Conservation (phyloP, 2,797 vertebrate genomes). For the Otolemur crassicaudatus region DNA sequence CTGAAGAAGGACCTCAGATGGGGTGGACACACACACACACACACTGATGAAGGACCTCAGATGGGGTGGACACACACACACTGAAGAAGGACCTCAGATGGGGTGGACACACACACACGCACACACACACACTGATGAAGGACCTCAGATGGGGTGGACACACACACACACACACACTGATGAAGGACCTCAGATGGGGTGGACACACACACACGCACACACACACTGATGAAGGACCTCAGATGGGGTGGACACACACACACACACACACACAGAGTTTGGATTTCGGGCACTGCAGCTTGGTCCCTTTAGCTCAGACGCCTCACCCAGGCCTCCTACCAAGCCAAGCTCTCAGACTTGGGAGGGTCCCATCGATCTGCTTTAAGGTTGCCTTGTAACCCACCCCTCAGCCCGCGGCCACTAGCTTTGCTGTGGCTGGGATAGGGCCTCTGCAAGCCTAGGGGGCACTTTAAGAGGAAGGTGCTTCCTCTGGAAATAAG, state of each 20-base stretch:
- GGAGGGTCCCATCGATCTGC: neutral
- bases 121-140: no score
- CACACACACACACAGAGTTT: neutral
- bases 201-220: neutral
- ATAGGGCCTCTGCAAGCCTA: neutral
- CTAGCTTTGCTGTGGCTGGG: neutral
- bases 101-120: no score
- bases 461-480: neutral
- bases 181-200: neutral
- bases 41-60: no score
- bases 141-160: no score
- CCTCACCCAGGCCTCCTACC: neutral
- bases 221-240: no score
- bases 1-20: no score
- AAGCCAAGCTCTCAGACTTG: neutral
- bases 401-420: neutral
- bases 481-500: neutral
- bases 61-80: no score
- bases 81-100: no score
- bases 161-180: no score
- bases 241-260: no score
- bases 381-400: neutral
- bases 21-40: no score
- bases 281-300: neutral
- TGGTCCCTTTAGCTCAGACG: neutral